Percentiles rank a stretch among this genome's conserved stretches.
Conservation (phyloP, 2,113 vertebrate genomes). For the Syngnathus typhle region DNA sequence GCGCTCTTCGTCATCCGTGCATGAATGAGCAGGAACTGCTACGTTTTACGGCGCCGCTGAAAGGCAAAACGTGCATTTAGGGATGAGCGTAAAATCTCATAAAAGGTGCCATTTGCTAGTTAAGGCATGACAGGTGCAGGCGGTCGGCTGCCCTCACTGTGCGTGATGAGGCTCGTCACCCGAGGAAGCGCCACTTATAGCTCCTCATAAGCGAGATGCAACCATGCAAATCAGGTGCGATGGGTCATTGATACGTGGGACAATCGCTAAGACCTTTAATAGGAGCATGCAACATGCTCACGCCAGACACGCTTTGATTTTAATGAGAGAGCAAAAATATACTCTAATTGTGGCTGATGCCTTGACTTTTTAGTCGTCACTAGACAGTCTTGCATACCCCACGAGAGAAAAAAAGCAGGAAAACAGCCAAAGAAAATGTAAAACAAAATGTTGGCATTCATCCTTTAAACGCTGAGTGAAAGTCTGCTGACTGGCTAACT, state of each 20-base stretch:
- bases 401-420: not conserved
- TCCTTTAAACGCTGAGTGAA: not conserved
- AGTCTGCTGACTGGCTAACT: too few relatives aligned
- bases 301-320: constrained; percentile 1
- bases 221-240: constrained; percentile 21
- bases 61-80: constrained; percentile 2
- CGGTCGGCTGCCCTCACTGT: not conserved
- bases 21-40: constrained; percentile 6
- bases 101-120: not conserved
- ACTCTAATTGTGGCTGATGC: not conserved
- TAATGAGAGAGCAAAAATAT: not conserved
- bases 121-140: not conserved
- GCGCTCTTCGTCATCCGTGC: not conserved
- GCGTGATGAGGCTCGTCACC: constrained; percentile 19
- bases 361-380: not conserved
- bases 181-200: constrained; percentile 19
- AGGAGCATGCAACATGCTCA: constrained; percentile 14
- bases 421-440: not conserved
- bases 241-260: constrained; percentile 19
- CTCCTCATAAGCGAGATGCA: constrained; percentile 2
- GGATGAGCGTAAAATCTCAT: not conserved
- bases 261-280: constrained; percentile 14
- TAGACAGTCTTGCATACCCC: not conserved
- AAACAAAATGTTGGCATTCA: not conserved
- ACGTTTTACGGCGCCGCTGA: constrained; percentile 2